Evolutionary conservation across 2,113 vertebrate species (phyloP), one percentile per base, ranked within the genome.

Genomic region (Tragulus kanchil): DNA sequence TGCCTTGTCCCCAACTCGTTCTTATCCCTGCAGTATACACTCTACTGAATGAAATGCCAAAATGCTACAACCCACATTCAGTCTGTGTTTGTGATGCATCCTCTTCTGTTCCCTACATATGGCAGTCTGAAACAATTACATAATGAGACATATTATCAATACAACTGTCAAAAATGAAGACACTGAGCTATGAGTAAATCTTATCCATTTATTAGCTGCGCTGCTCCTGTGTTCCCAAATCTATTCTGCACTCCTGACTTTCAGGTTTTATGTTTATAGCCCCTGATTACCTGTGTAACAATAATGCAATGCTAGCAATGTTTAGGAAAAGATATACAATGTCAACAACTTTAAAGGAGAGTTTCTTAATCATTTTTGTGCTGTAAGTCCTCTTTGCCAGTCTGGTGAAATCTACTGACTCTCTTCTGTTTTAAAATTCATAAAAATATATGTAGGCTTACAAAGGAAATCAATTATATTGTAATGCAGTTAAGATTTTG

Each of bases 111-210:
- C 94, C 31, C 14, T 94, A 59, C 96, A 98, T 97, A 95, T 96
- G 97, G 97, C 67, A 71, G 78, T 89, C 93, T 98, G 91, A 97
- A 96, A 64, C 94, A 97, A 97, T 98, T 87, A 96, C 78, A 94
- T 95, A 96, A 97, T 90, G 93, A 97, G 95, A 95, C 52, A 64
- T 83, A 61, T 84, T 85, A 90, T 92, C 93, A 56, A 78, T 81
- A 87, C 84, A 93, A 86, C 96, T 97, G 96, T 96, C 89, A 89
- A 96, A 93, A 93, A 93, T 77, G 92, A 91, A 93, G 82, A 97
- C 59, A 56, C 67, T 52, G 71, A 77, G 73, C 85, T 67, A 59
- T 69, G 94, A 94, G 85, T 77, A 96, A 87, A 85, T 94, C 92
- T 65, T 89, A 79, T 11, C 83, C 79, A 65, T 69, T 83, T 94